phyloP scores from a whole-genome alignment of 2,797 vertebrate species.

The Tapirus indicus region DNA sequence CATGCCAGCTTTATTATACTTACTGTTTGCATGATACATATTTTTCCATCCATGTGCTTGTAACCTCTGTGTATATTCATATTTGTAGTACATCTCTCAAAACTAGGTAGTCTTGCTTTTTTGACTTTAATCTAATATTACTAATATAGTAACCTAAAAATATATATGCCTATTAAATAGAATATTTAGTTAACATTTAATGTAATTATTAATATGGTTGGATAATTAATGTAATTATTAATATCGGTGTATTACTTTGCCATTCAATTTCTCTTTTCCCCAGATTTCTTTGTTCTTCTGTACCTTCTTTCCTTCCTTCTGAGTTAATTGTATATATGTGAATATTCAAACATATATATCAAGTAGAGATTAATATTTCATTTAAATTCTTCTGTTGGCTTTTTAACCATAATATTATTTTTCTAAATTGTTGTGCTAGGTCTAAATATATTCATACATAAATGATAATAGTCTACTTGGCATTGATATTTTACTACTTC shows the following conservation, averaged over 20 bases:
- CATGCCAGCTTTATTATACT: neutral
- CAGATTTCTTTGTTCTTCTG: neutral
- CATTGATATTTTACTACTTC: neutral
- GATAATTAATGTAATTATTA: neutral
- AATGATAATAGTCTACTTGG: neutral
- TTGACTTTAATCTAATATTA: neutral
- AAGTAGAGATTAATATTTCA: neutral
- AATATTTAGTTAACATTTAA: neutral
- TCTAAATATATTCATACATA: neutral
- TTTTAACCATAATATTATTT: neutral
- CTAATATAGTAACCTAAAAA: neutral
- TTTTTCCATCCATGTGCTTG: neutral
- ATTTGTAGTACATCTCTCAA: neutral
- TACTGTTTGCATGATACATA: neutral
- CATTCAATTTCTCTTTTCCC: neutral
- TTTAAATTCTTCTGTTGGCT: neutral
- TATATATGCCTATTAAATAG: neutral
- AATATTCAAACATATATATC: neutral
- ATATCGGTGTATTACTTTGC: neutral
- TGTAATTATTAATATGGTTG: neutral
- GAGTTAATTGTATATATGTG: neutral
- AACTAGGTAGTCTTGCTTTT: neutral
- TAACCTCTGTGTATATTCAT: neutral
- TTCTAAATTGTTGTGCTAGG: neutral
- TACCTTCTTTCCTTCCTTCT: neutral